These are phyloP conservation scores for Ochropacha duplaris DNA, from an alignment of 2,888 invertebrate species.

Conservation along the genomic window DNA sequence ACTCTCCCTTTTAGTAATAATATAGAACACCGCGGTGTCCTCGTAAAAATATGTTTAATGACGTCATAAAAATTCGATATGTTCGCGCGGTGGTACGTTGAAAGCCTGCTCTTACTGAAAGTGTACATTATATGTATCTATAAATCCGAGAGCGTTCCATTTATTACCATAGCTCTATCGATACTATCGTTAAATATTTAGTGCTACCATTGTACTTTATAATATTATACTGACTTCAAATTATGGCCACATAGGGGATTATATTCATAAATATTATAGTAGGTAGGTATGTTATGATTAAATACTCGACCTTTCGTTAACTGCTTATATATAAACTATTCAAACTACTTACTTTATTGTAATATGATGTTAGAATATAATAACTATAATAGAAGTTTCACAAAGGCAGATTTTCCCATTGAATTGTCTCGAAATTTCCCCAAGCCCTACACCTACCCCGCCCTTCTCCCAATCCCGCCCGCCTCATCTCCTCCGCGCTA, in stretches of 20 bases:
- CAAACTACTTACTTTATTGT: slow-evolving; percentile 28
- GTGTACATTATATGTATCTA: slow-evolving; percentile 57
- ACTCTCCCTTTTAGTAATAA: slow-evolving; percentile 64
- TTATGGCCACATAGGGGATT: neutral
- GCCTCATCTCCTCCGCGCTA: slow-evolving; percentile 45
- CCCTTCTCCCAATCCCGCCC: slow-evolving; percentile 17
- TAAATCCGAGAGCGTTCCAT: slow-evolving; percentile 70
- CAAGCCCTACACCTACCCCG: slow-evolving; percentile 32
- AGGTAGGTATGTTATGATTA: slow-evolving; percentile 10
- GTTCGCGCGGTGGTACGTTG: slow-evolving; percentile 58
- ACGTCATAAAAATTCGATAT: slow-evolving; percentile 77
- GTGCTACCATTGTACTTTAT: slow-evolving; percentile 22
- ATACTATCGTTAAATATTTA: slow-evolving; percentile 57
- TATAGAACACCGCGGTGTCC: slow-evolving; percentile 71
- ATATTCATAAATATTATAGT: slow-evolving; percentile 7
- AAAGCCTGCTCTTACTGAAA: slow-evolving; percentile 62
- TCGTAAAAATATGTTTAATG: slow-evolving; percentile 82
- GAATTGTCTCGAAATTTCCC: slow-evolving; percentile 72
- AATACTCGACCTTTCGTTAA: slow-evolving; percentile 22
- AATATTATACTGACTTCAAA: slow-evolving; percentile 10
- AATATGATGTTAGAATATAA: slow-evolving; percentile 53
- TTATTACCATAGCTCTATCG: slow-evolving; percentile 63
- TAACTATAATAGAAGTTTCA: slow-evolving; percentile 63
- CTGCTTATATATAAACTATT: slow-evolving; percentile 30
- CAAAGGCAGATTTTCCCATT: slow-evolving; percentile 77